Evolutionary conservation across 2,888 invertebrate species (phyloP).

Genomic region (Ernsta delagoae): DNA sequence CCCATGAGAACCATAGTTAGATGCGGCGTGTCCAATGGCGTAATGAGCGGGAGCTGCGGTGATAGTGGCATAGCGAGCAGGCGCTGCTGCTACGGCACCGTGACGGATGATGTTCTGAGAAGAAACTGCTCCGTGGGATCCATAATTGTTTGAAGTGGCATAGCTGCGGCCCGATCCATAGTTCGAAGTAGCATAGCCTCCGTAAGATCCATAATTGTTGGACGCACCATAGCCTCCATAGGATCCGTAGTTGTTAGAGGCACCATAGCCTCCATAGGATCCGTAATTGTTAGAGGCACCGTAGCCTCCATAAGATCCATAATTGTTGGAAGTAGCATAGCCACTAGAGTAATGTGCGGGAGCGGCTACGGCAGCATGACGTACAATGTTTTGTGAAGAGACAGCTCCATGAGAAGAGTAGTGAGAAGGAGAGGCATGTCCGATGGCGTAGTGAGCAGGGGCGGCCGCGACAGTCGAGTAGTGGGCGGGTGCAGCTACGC

Average conservation of each 20-base stretch:
- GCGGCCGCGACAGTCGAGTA: conserved; percentile 50
- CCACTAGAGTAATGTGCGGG: conserved; percentile 44
- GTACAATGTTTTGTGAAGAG: conserved; percentile 67
- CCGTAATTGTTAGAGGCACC: conserved; percentile 8
- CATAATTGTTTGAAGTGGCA: conserved; percentile 19
- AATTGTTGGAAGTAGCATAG: conserved; percentile 36
- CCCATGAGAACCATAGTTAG: conserved; percentile 35
- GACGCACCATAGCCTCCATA: not conserved
- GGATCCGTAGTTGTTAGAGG: too few species aligned
- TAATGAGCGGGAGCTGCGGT: conserved; percentile 41
- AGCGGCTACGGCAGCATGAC: conserved; percentile 51
- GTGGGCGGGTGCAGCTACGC: conserved; percentile 51
- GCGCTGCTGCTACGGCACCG: conserved; percentile 32
- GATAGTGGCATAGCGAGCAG: conserved; percentile 36
- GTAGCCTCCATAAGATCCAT: conserved; percentile 34
- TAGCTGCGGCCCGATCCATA: conserved; percentile 22
- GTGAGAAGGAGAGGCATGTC: conserved; percentile 39
- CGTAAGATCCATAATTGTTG: conserved; percentile 33
- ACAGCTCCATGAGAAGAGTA: conserved; percentile 51
- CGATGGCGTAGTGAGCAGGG: conserved; percentile 42
- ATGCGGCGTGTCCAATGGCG: conserved; percentile 21
- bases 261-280: not conserved
- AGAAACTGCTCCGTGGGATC: conserved; percentile 42
- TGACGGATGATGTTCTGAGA: conserved; percentile 39
- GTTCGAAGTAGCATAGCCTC: conserved; percentile 26